Evolutionary conservation across 2,113 vertebrate genomes (phyloP).

Genomic region (Edolisoma coerulescens): DNA sequence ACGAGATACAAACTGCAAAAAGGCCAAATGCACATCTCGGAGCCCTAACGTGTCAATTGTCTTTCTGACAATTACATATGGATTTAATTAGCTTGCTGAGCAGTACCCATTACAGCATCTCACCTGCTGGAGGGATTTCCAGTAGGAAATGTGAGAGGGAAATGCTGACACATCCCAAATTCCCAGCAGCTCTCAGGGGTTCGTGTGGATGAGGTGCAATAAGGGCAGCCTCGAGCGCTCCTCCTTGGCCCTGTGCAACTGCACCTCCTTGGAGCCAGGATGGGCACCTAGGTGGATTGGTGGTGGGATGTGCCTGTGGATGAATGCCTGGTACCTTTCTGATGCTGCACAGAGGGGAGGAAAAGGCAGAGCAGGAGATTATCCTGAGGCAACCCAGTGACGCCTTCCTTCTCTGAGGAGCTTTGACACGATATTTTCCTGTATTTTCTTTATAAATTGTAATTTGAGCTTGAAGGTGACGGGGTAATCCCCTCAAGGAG

Average conservation of each 20-base stretch:
- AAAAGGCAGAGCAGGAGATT: background rate
- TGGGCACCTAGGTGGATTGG: background rate
- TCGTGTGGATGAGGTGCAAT: slow-evolving; percentile 22
- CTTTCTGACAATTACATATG: slow-evolving; percentile 65
- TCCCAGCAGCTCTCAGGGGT: slow-evolving; percentile 64
- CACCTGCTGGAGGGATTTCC: slow-evolving; percentile 74
- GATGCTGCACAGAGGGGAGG: background rate
- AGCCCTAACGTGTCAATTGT: slow-evolving; percentile 60
- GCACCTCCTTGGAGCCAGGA: background rate
- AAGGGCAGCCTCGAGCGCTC: slow-evolving; percentile 19
- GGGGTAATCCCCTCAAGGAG: background rate
- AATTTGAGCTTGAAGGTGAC: background rate
- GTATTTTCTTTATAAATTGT: background rate
- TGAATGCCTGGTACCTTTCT: background rate
- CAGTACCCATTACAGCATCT: slow-evolving; percentile 62
- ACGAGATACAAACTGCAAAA: background rate
- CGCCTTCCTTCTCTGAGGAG: background rate
- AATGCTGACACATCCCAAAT: slow-evolving; percentile 54
- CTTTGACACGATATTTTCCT: background rate
- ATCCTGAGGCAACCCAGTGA: background rate
- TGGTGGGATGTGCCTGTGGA: background rate
- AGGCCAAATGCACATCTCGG: background rate
- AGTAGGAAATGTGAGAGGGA: slow-evolving; percentile 73
- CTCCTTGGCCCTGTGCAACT: background rate
- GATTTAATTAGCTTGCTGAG: slow-evolving; percentile 67